Evolutionary conservation across 2,888 invertebrate genomes (phyloP), one percentile per base, ranked within the genome.

Genomic region (Diplazon laetatorius): DNA sequence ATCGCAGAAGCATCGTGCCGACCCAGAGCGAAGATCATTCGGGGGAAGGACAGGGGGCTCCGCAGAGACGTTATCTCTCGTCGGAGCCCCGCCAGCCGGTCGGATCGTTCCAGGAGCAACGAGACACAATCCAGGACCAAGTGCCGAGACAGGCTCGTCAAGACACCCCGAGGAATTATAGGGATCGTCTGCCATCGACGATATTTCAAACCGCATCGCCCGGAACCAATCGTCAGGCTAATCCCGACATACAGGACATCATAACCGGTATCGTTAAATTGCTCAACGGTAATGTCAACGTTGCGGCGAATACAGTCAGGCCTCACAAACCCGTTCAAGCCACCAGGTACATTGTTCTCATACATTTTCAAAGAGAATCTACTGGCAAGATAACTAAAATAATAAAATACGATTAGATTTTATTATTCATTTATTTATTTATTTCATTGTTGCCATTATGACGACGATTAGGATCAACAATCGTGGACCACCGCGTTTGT

Each of bases 231-330:
- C 83, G 94, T 75, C 94, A 94, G 84, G 93, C 93, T 3, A 94
- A 94, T 89, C 94, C 95, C 44, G 97, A 97, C 87, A 97, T 97
- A 73, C 97, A 97, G 89, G 97, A 97, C 86, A 97, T 97, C 35
- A 96, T 97, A 39, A 96, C 96, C 1, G 97, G 97, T 8, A 95
- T 97, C 60, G 97, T 97, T 0, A 97, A 97, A 89, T 90, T 97
- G 10, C 91, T 97, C 1, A 97, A 97, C 81, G 97, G 97, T 0
- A 97, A 97, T 85, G 97, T 97, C 0, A 97, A 97, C 85, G 96
- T 97, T 0, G 95, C 95, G 88, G 95, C 95, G 0, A 96, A 95
- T 82, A 95, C 95, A 0, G 93, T 94, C 0, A 92, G 96, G 73
- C 95, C 95, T 1, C 87, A 93, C 12, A 92, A 96, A 12, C 96